Conservation (phyloP, 2,113 vertebrate species). For the Chionis minor region DNA sequence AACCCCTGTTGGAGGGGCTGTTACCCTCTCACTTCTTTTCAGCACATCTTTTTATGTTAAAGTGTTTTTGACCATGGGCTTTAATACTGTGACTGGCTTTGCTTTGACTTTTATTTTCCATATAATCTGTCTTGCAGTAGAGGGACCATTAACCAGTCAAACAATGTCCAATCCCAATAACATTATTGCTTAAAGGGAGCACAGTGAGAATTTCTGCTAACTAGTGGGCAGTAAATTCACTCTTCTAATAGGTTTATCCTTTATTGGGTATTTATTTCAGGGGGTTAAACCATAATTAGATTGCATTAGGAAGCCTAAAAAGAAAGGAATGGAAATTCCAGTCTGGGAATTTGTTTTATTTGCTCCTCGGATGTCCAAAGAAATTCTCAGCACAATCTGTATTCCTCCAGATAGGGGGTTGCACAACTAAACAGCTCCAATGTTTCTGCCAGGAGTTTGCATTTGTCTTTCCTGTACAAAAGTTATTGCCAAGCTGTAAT, state of each 20-base stretch:
- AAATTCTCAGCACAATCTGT: conserved; percentile 60
- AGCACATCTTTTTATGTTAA: conserved; percentile 43
- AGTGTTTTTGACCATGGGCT: conserved; percentile 12
- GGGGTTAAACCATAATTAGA: conserved; percentile 77
- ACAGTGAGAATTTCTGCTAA: conserved; percentile 56
- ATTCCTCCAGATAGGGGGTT: conserved; percentile 60
- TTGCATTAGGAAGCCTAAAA: conserved; percentile 51
- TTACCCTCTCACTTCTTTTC: conserved; percentile 13
- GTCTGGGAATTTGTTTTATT: conserved; percentile 61
- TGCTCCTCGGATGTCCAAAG: conserved; percentile 52
- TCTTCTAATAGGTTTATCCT: conserved; percentile 78
- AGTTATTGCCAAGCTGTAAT: conserved; percentile 72
- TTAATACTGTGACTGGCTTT: conserved; percentile 37
- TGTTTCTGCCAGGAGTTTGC: conserved; percentile 64
- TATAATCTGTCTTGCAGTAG: conserved; percentile 65
- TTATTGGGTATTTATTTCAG: conserved; percentile 80
- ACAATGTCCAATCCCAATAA: conserved; percentile 65
- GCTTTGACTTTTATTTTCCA: conserved; percentile 60
- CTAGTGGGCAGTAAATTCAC: conserved; percentile 70
- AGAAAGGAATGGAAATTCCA: conserved; percentile 57
- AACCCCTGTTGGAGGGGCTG: not conserved
- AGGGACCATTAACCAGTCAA: conserved; percentile 69
- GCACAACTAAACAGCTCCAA: conserved; percentile 64
- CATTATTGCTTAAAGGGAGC: conserved; percentile 59
- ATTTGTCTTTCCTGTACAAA: conserved; percentile 74